Percentiles rank a stretch among this genome's conserved stretches.
These are phyloP conservation scores for Phainopepla nitens DNA, from an alignment of 2,113 vertebrate genomes.

Conservation along the genomic window DNA sequence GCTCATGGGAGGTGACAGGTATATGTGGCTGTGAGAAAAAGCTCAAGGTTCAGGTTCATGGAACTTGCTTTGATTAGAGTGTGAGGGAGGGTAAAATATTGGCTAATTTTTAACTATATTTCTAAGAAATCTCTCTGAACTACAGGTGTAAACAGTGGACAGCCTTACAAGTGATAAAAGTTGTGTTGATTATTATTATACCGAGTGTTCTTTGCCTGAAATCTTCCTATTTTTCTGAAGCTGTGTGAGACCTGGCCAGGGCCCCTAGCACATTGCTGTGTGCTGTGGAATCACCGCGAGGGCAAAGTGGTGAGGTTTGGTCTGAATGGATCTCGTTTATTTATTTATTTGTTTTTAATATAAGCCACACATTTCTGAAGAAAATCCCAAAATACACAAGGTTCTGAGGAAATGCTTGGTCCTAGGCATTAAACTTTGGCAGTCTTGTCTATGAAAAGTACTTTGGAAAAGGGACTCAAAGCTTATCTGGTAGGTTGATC, in stretches of 20 bases:
- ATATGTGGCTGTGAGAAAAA: not conserved
- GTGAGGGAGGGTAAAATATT: not conserved
- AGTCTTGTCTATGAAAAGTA: not conserved
- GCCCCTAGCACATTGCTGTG: not conserved
- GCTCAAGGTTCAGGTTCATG: not conserved
- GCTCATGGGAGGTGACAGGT: not conserved
- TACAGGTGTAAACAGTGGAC: not conserved
- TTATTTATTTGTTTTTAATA: not conserved
- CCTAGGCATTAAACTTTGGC: not conserved
- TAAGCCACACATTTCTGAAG: not conserved
- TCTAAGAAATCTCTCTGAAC: not conserved
- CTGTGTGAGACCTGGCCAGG: not conserved
- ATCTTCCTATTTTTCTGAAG: not conserved
- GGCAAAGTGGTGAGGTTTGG: not conserved
- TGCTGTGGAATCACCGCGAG: not conserved
- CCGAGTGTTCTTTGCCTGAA: not conserved
- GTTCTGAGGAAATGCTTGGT: not conserved
- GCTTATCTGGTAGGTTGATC: not conserved
- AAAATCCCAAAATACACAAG: not conserved
- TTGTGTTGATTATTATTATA: not conserved
- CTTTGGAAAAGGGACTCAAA: not conserved
- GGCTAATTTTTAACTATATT: not conserved
- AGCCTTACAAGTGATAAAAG: not conserved
- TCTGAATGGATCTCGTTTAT: not conserved
- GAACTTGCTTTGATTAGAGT: not conserved